phyloP scores from a whole-genome alignment of 2,888 invertebrate species.

The Ophion ellenae region DNA sequence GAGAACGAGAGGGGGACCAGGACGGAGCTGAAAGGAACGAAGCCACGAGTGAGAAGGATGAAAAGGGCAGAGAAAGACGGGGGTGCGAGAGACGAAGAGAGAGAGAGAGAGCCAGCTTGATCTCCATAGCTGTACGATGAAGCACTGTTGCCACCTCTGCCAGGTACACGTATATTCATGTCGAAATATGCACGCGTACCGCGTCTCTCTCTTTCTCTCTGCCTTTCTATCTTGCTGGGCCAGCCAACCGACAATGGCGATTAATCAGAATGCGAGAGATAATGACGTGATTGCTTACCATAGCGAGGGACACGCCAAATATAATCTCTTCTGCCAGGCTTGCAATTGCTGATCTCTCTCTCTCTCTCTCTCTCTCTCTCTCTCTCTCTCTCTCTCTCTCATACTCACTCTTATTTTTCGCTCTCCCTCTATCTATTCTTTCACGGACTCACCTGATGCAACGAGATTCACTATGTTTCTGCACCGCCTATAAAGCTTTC shows the following conservation, averaged over 20 bases:
- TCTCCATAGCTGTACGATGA: not conserved
- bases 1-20: not conserved
- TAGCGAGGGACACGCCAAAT: not conserved
- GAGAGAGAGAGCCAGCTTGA: not conserved
- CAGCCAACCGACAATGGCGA: conserved; percentile 14
- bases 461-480: not conserved
- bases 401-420: not conserved
- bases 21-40: not conserved
- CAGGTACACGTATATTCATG: not conserved
- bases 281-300: conserved; percentile 15
- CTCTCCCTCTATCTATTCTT: not conserved
- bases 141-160: not conserved
- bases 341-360: not conserved
- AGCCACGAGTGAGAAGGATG: not conserved
- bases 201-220: not conserved
- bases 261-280: conserved; percentile 16
- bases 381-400: not conserved
- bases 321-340: not conserved
- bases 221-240: not conserved
- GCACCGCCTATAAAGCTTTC: not conserved
- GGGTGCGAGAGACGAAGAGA: no score
- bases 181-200: not conserved
- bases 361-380: not conserved
- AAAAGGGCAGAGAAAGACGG: no score
- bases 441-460: conserved; percentile 1